Conservation (phyloP, 1,140 invertebrate genomes). For the Meloidogyne chitwoodi region DNA sequence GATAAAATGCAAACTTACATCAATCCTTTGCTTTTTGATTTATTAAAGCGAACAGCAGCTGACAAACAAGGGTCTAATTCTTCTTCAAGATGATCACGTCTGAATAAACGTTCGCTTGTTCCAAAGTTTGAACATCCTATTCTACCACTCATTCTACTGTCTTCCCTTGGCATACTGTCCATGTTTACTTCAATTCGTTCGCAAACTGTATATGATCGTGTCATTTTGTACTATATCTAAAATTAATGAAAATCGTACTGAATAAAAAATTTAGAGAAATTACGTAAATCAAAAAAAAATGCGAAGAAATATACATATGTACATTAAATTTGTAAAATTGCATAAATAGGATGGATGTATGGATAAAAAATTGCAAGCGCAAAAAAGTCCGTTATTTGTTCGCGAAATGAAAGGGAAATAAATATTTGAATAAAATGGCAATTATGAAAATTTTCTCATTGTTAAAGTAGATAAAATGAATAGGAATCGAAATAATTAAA, state of each 20-base stretch:
- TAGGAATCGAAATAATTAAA: neutral
- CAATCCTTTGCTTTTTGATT: slow-evolving; percentile 2
- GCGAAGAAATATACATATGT: too few species aligned
- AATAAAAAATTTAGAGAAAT: neutral
- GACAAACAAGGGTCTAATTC: slow-evolving; percentile 18
- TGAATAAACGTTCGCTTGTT: neutral
- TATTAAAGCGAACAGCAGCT: slow-evolving; percentile 17
- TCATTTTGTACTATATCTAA: neutral
- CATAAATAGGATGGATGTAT: neutral
- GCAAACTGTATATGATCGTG: slow-evolving; percentile 3
- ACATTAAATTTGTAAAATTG: neutral
- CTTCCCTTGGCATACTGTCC: neutral
- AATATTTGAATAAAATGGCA: neutral
- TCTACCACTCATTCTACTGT: neutral
- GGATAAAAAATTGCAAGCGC: neutral
- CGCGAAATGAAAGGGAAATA: neutral
- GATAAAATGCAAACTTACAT: neutral
- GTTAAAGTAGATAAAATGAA: neutral
- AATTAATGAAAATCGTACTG: neutral
- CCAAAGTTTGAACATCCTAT: neutral
- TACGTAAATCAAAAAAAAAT: neutral
- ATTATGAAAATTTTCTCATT: neutral
- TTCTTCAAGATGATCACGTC: slow-evolving; percentile 14
- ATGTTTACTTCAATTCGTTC: neutral
- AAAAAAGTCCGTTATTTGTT: neutral